Evolutionary conservation across 2,113 vertebrate species (phyloP), one percentile per base, ranked within the genome.

Genomic region (Labeo catla): DNA sequence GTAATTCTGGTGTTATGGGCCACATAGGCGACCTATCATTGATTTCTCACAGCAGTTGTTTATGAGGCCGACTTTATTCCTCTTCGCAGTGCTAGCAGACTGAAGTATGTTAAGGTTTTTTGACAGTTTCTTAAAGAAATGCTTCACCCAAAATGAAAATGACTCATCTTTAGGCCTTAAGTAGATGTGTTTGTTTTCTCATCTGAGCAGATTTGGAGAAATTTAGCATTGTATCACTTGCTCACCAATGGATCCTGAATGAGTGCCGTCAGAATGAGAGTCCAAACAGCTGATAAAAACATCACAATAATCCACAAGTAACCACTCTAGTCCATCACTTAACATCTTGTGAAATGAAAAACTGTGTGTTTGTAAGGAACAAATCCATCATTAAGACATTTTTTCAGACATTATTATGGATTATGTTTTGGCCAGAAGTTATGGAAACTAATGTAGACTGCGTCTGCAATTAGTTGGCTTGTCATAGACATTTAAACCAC

Each of bases 31-130:
- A 80, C 57, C 54, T 15, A 50, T 21, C 47, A 52, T 68, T 82
- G 63, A 68, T 68, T 82, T 49, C 43, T 68, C 79, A 6, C 23
- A 61, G 79, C 57, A 49, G 21, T 63, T 66, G 39, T 81, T 81
- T 81, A 66, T 49, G 57, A 61, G 52, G 43, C 50, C 6, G 16
- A 23, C 78, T 63, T 6, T 66, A 66, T 47, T 50, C 23, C n/a
- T 66, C 43, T 81, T 43, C 49, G 6, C 3, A 50, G 16, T n/a
- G 52, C 23, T 65, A 23, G n/a, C 43, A 66, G 79, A 49, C 79
- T 63, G 57, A 12, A 54, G 47, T 28, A 52, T 80, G 36, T n/a
- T 1, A 1, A 34, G 43, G 19, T 49, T 50, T 72, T 23, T 49
- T 65, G 36, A 15, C 21, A 19, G 61, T 65, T 65, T 15, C 2